Percentiles rank a stretch among this genome's conserved stretches.
These are phyloP conservation scores for Achlya flavicornis DNA, from an alignment of 2,888 invertebrate genomes.

Conservation along the genomic window DNA sequence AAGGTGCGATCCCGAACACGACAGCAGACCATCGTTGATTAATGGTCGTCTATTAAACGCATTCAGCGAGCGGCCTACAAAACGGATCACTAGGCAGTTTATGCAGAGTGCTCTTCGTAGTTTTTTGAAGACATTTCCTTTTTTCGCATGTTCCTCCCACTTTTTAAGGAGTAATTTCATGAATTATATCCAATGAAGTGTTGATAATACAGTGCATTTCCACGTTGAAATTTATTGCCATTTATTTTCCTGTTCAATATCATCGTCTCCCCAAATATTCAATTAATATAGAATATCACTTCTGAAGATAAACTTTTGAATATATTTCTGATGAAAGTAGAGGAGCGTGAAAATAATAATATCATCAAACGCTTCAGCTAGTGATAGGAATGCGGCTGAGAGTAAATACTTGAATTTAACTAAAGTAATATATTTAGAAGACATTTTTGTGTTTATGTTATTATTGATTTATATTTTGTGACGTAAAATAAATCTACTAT, in stretches of 20 bases:
- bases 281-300: not conserved
- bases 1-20: not conserved
- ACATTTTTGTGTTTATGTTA: not conserved
- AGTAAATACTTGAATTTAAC: not conserved
- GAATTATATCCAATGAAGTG: not conserved
- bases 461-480: not conserved
- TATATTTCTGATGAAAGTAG: too few relatives aligned
- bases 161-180: not conserved
- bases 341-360: not conserved
- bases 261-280: not conserved
- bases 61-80: not conserved
- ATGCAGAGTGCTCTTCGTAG: not conserved
- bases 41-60: not conserved
- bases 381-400: not conserved
- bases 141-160: not conserved
- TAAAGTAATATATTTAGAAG: not conserved
- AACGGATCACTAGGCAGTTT: not conserved
- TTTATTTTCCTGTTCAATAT: not conserved
- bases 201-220: not conserved
- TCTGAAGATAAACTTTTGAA: too few relatives aligned
- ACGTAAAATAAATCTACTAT: not conserved
- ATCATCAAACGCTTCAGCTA: not conserved
- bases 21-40: not conserved
- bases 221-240: not conserved
- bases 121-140: not conserved